Evolutionary conservation across 2,113 vertebrate genomes (phyloP), one percentile per base, ranked within the genome.

Genomic region (Serilophus lunatus): DNA sequence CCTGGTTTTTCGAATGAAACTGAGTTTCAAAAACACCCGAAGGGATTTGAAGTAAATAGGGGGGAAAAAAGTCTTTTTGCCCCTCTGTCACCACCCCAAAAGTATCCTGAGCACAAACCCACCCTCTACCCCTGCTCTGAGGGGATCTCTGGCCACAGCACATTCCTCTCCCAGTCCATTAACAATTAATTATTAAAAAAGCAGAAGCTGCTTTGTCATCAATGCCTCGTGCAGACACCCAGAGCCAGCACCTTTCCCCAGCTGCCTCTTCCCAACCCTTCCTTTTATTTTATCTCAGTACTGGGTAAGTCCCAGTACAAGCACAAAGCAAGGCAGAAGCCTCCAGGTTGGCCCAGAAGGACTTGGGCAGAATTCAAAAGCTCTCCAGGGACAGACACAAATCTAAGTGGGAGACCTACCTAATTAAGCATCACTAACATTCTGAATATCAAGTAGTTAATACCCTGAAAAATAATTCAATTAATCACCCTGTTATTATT

Each of bases 381-480:
- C 77, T 84, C 86, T 56, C 93, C 51, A 79, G 80, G 44, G 72
- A 88, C 33, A 90, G 38, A 88, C 35, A 51, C 42, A 90, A 84
- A 91, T 36, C 84, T 56, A 82, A 91, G 31, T 40, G 76, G 64
- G 64, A 94, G 64, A 91, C 81, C 83, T 59, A 93, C 44, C 91
- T 89, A 94, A 92, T 91, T 91, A 95, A 75, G 89, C 83, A 94
- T 53, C 72, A 44, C 72, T 82, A 89, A 79, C 53, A 89, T 86
- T 86, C 54, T 61, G 86, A 86, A 92, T 86, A 89, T 71, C 56
- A 79, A 96, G 54, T 54, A 83, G 88, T 78, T 92, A 92, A 90
- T 85, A 82, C 82, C 93, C 63, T 65, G 75, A 85, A 96, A 94
- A 95, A 95, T 88, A 96, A 89, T 91, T 91, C 59, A 77, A 90